These are phyloP conservation scores for Drosophila auraria DNA, from an alignment of 1,140 invertebrate species.

Conservation along the genomic window DNA sequence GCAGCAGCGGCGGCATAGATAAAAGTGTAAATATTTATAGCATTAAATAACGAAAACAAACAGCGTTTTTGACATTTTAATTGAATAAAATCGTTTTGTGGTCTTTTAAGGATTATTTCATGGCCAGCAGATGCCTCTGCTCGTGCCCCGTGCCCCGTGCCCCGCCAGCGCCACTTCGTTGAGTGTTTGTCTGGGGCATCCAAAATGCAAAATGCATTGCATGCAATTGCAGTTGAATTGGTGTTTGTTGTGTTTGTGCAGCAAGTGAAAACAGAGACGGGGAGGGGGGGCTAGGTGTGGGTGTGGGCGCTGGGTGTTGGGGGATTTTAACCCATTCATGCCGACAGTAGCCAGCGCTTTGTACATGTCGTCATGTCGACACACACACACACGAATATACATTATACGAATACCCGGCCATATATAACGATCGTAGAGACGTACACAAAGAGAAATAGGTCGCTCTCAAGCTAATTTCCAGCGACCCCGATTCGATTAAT, in stretches of 20 bases:
- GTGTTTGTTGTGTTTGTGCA: slow-evolving; percentile 64
- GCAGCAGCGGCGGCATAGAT: slow-evolving; percentile 29
- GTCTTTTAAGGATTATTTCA: slow-evolving; percentile 82
- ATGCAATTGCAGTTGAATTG: slow-evolving; percentile 61
- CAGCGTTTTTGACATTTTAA: slow-evolving; percentile 82
- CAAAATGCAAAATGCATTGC: slow-evolving; percentile 62
- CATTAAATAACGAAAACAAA: slow-evolving; percentile 81
- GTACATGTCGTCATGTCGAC: background rate
- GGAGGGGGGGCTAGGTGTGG: no score
- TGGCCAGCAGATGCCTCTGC: slow-evolving; percentile 60
- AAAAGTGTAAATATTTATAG: slow-evolving; percentile 77
- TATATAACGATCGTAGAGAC: slow-evolving; percentile 9
- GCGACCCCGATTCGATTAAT: slow-evolving; percentile 25
- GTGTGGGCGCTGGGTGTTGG: background rate
- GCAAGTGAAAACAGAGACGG: slow-evolving; percentile 50
- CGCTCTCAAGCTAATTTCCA: slow-evolving; percentile 28
- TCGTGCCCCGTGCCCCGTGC: background rate
- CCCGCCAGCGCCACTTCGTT: slow-evolving; percentile 11
- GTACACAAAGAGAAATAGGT: slow-evolving; percentile 39
- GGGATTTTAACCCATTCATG: background rate
- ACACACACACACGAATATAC: background rate
- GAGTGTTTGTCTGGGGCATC: slow-evolving; percentile 58
- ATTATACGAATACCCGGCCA: background rate
- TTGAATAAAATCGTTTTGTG: slow-evolving; percentile 83
- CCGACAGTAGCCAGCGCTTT: slow-evolving; percentile 28